Conservation (phyloP, 2,888 invertebrate genomes). For the Drosophila histrio region DNA sequence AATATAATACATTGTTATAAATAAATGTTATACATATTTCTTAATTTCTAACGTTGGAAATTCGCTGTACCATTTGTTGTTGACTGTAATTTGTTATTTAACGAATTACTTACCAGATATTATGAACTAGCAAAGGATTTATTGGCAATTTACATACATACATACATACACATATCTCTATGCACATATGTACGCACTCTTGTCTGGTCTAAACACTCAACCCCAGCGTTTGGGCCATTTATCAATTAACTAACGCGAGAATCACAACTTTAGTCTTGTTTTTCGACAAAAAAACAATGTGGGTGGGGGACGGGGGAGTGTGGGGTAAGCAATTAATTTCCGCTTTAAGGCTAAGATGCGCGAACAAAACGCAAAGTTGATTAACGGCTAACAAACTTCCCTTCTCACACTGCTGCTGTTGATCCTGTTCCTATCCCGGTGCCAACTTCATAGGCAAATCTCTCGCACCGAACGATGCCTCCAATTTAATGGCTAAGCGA, state of each 20-base stretch:
- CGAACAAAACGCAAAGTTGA: conserved; percentile 67
- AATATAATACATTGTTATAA: no score
- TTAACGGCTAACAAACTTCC: conserved; percentile 49
- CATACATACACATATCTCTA: neutral
- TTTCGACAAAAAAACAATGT: neutral
- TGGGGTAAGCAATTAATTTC: conserved; percentile 63
- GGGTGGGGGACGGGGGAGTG: neutral
- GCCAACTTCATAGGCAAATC: conserved; percentile 41
- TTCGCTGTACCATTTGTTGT: neutral
- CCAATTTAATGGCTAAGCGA: conserved; percentile 67
- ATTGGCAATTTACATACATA: neutral
- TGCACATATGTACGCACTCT: conserved; percentile 1
- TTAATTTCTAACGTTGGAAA: no score
- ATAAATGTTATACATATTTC: no score
- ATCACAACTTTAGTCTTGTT: conserved; percentile 44
- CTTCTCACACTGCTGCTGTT: neutral
- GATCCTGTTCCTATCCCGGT: neutral
- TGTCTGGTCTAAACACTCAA: conserved; percentile 5
- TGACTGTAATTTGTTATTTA: neutral
- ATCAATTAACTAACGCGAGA: conserved; percentile 63
- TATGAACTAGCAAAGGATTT: neutral
- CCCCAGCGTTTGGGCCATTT: conserved; percentile 42
- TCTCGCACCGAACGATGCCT: conserved; percentile 20
- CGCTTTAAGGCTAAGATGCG: conserved; percentile 55
- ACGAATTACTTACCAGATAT: neutral